phyloP scores from a whole-genome alignment of 1,140 invertebrate genomes.

The Camponotus floridanus region DNA sequence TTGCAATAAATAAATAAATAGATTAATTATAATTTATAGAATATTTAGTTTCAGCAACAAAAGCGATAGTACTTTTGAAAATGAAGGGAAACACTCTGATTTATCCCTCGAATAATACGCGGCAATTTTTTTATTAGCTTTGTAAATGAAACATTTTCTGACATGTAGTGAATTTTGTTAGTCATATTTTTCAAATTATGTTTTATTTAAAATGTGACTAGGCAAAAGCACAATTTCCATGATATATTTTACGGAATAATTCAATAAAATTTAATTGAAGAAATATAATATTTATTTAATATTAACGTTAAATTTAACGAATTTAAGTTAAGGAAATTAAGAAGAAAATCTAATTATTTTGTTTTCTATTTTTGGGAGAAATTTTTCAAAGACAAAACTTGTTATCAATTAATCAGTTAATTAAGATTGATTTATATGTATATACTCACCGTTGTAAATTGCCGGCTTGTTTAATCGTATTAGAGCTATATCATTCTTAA shows the following conservation, averaged over 20 bases:
- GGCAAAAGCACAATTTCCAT: too few species aligned
- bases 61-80: not conserved
- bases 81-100: not conserved
- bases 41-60: not conserved
- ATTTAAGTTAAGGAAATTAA: too few species aligned
- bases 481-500: conserved; percentile 90
- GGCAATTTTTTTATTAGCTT: not conserved
- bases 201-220: too few species aligned
- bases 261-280: too few species aligned
- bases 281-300: conserved; percentile 4
- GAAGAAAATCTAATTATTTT: too few species aligned
- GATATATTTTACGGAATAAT: too few species aligned
- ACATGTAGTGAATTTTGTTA: too few species aligned
- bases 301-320: too few species aligned
- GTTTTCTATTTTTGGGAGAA: too few species aligned
- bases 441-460: conserved; percentile 85
- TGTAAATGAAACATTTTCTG: conserved; percentile 49
- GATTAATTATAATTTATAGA: too few species aligned
- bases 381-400: too few species aligned
- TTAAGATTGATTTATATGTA: not conserved
- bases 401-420: not conserved
- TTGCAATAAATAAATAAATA: not conserved
- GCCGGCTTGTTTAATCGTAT: conserved; percentile 86
- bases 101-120: not conserved
- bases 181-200: too few species aligned